Base-by-base conservation (phyloP, 2,888 invertebrate genomes). In the Yponomeuta malinellus region DNA sequence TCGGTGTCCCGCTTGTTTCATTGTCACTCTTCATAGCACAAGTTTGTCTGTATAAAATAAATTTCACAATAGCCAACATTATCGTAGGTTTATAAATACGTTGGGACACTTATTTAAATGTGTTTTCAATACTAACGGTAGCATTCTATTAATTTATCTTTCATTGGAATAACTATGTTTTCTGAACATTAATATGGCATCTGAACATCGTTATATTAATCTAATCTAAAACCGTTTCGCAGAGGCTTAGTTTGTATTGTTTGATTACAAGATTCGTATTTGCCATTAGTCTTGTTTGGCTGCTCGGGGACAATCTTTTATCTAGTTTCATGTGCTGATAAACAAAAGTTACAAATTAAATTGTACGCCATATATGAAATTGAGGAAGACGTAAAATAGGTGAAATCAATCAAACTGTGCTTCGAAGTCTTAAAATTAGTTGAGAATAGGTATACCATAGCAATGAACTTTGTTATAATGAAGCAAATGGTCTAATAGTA, bases 321-420 rank as follows among this genome's bases (percentile, higher is more conserved):
- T 59, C 52, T 12, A 31, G 74, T 88, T 90, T 89, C 92, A 92
- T 92, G 92, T 92, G 92, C 92, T 86, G 85, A 92, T 92, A 92
- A 92, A 92, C 92, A 88, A 88, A 85, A 86, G 80, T 77, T 76
- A 80, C 72, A 82, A 81, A 79, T 75, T 79, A 83, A 77, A 43
- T 43, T 43, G 9, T 73, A 80, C 75, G 78, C 80, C 76, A 83
- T 77, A 76, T 79, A 78, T 78, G 80, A 75, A 77, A 74, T 76
- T 70, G 76, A 73, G 77, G 75, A 78, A 75, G 74, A 76, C 78
- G 74, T 77, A 80, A 83, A 78, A 59, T 31, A 68, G 63, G 31
- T 48, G 67, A 68, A 33, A 52, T 23, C 10, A 71, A 68, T 68
- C 43, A 71, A 65, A 70, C 12, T 8, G 33, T 43, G 48, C 33